Base-by-base conservation (phyloP, 2,888 invertebrate species). In the Nasonia oneida region DNA sequence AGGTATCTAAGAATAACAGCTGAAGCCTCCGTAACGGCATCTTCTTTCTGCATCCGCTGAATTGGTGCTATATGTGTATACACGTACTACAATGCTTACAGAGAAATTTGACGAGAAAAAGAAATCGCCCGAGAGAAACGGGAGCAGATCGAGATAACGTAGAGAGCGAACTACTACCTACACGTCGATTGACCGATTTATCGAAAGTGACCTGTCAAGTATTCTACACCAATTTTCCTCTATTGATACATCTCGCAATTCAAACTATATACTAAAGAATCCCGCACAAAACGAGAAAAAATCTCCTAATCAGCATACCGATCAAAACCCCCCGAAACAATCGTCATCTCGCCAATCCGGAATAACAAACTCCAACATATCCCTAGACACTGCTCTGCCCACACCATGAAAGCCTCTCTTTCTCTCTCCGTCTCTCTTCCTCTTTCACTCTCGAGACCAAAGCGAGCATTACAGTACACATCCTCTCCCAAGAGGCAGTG, bases 41-140 rank as follows among this genome's bases (percentile, higher is more conserved):
- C 67, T 29, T 14, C 33, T 33, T 64, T 12, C n/a, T 67, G 67
- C 67, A 29, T 67, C 33, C 12, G 12, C 67, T 14, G 15, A 67
- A 67, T 67, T 12, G 67, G 57, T 61, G n/a, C 67, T 67, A n/a
- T 67, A 14, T 1, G 33, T 15, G 8, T 23, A 12, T 33, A 33
- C 12, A 67, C 12, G 29, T 8, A 29, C 47, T 33, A 42, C 23
- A 73, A 73, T 42, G 73, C n/a, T 5, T 57, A 47, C 3, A 39
- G 23, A 23, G 42, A 39, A 23, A 42, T 14, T 14, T 57, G 75
- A 5, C 33, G 33, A 73, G 73, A 73, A 47, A 47, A 73, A 73
- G 73, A 42, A 73, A 73, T n/a, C 39, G 73, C 12, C 23, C 73
- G 73, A n/a, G 53, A 23, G 75, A 23, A 39, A 53, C 75, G 50